phyloP scores from a whole-genome alignment of 2,888 invertebrate species.

The Apamea monoglypha region DNA sequence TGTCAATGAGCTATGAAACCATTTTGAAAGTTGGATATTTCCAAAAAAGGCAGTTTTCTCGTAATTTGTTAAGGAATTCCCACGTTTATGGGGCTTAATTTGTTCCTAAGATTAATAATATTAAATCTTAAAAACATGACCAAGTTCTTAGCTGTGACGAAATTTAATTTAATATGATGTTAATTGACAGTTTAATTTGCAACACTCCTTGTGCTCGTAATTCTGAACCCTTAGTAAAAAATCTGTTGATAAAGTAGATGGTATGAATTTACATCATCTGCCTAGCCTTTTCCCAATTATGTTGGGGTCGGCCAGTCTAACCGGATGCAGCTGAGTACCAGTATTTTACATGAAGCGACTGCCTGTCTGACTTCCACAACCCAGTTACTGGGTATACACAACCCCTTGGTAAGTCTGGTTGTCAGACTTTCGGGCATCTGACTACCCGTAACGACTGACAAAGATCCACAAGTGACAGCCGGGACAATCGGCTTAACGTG shows the following conservation, averaged over 20 bases:
- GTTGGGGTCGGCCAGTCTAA: too few species aligned
- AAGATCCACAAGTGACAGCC: too few species aligned
- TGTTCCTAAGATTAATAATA: conserved; percentile 1
- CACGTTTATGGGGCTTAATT: conserved; percentile 16
- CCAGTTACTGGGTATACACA: too few species aligned
- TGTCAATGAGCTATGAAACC: conserved; percentile 48
- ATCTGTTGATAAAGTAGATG: neutral
- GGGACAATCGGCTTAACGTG: too few species aligned
- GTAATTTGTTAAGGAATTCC: conserved; percentile 10
- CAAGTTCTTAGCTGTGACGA: neutral
- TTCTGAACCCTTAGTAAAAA: neutral
- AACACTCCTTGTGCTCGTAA: neutral
- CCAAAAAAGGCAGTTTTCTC: conserved; percentile 3
- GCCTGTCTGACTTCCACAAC: too few species aligned
- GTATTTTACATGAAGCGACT: too few species aligned
- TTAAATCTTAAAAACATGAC: neutral
- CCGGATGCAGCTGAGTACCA: too few species aligned
- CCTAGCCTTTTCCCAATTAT: too few species aligned
- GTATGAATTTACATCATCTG: neutral
- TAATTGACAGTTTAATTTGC: neutral
- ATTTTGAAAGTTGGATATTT: conserved; percentile 35
- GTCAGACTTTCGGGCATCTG: too few species aligned
- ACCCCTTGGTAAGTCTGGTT: too few species aligned
- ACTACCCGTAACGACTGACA: too few species aligned
- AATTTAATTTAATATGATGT: conserved; percentile 21